Conservation (phyloP, 2,797 vertebrate genomes). For the Rhabdophis nuchalis region DNA sequence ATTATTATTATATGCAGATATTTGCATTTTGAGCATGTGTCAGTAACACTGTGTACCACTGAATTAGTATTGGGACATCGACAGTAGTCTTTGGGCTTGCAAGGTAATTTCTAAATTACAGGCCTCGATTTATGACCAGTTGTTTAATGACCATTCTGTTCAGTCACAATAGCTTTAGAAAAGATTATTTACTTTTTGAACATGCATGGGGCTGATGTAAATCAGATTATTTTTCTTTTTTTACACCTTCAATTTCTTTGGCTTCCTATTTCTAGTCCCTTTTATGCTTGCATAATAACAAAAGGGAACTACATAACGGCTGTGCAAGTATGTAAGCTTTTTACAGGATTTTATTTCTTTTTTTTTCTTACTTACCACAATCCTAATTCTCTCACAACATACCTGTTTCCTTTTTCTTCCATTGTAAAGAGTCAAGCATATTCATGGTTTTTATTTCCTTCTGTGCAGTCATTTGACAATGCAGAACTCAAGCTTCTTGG, state of each 20-base stretch:
- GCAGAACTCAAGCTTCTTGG: not conserved
- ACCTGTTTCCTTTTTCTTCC: rapidly evolving
- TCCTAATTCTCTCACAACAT: rapidly evolving
- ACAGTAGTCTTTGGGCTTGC: not conserved
- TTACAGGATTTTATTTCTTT: not conserved
- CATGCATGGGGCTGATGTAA: not conserved
- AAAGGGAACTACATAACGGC: not conserved
- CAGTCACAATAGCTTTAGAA: not conserved
- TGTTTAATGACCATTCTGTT: not conserved
- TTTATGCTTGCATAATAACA: not conserved
- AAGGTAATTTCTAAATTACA: not conserved
- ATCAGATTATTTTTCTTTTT: not conserved
- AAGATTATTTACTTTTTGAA: not conserved
- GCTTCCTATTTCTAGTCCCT: not conserved
- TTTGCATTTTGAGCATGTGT: not conserved
- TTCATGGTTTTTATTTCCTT: rapidly evolving
- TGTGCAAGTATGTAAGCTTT: not conserved
- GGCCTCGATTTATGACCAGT: not conserved
- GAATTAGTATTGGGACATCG: not conserved
- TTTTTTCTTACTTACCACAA: not conserved
- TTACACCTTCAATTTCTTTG: not conserved
- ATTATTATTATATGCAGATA: not conserved
- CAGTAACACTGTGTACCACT: not conserved
- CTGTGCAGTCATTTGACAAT: slow-evolving; percentile 76
- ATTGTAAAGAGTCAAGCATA: not conserved